Evolutionary conservation across 2,888 invertebrate genomes (phyloP), one percentile per base, ranked within the genome.

Genomic region (Tribolium freemani): DNA sequence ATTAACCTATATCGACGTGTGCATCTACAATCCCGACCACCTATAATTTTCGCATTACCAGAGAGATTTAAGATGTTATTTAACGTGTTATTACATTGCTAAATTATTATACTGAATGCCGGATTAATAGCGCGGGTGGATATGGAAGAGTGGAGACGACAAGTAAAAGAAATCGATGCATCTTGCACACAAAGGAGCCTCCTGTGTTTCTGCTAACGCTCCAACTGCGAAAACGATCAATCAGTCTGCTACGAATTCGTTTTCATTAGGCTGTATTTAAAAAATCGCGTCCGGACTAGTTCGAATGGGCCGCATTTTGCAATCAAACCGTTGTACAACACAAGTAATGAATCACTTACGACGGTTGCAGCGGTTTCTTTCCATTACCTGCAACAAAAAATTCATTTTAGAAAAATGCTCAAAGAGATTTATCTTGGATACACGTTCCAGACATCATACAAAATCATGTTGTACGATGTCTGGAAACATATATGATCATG

Each of bases 11-110:
- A 69, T 61, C 61, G 53, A 61, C 60, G 58, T 51, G 51, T 60
- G 57, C 66, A 66, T 66, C 66, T 53, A 11, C 51, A 44, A 16
- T 21, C 30, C 48, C 50, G 44, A 64, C 53, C 67, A 56, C 67
- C 67, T 69, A 50, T 69, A 69, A 69, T 69, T 69, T 69, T 61
- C 69, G 60, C 26, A 61, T 60, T 53, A 69, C 60, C 51, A 53
- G 45, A 38, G 69, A 61, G 54, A 51, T 61, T 68, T 57, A 48
- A 57, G 53, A 57, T 16, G 44, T 66, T 56, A 56, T 61, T 61
- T 61, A 61, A 61, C 61, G 31, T 63, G 51, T 63, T 63, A 63
- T 61, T 61, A 61, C 61, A 61, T 30, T 60, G 58, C 61, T 61
- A 61, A 61, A 61, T 46, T 61, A 61, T 61, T 61, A 11, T 48